Evolutionary conservation across 2,113 vertebrate genomes (phyloP).

Genomic region (Drymodes brunneopygia): DNA sequence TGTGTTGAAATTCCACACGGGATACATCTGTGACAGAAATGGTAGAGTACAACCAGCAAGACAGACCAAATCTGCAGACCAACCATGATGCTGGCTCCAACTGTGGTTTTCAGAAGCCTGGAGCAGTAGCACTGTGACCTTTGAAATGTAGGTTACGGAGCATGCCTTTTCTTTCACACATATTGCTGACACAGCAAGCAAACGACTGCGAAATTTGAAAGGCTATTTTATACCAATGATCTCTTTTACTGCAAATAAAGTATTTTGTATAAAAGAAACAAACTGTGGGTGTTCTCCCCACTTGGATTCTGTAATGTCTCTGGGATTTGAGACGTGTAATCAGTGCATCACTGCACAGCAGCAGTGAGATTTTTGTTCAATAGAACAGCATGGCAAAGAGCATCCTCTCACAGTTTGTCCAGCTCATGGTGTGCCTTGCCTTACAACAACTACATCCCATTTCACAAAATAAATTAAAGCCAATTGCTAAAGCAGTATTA

Average conservation of each 20-base stretch:
- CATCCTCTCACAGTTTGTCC: neutral
- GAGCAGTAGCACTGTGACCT: constrained; percentile 2
- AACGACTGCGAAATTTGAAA: neutral
- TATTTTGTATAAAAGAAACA: neutral
- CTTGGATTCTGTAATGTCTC: neutral
- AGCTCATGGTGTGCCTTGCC: neutral
- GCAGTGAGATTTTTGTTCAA: neutral
- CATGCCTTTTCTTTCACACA: neutral
- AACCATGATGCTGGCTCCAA: constrained; percentile 43
- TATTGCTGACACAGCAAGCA: constrained; percentile 34
- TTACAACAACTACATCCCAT: neutral
- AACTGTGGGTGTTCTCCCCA: neutral
- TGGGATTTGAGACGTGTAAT: neutral
- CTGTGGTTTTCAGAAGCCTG: neutral
- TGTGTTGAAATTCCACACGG: constrained; percentile 75
- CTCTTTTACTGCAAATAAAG: neutral
- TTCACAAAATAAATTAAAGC: neutral
- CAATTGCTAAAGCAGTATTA: neutral
- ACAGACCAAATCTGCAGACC: neutral
- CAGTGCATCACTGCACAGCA: neutral
- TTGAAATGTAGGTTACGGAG: constrained; percentile 19
- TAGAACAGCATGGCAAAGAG: no score
- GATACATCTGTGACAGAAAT: constrained; percentile 1
- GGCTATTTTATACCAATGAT: neutral
- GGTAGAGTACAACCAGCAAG: neutral